phyloP scores from a whole-genome alignment of 2,888 invertebrate genomes.

The Electrophaes corylata region DNA sequence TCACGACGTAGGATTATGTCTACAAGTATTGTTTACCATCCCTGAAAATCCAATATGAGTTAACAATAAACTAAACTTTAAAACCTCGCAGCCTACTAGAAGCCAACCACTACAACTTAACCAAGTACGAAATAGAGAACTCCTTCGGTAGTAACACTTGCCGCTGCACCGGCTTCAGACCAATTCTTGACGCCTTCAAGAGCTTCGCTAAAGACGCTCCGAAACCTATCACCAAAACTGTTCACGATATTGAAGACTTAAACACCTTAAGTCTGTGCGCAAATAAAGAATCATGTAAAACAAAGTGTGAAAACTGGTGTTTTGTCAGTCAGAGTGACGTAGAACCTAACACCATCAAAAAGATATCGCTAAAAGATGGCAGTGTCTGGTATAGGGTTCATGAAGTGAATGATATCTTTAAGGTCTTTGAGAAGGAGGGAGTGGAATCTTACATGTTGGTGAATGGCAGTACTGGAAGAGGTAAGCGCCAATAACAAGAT shows the following conservation, averaged over 20 bases:
- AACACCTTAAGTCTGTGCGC: conserved; percentile 52
- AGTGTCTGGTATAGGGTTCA: conserved; percentile 82
- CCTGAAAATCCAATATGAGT: background rate
- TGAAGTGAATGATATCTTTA: conserved; percentile 77
- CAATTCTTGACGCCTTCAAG: conserved; percentile 91
- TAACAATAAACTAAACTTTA: too few species aligned
- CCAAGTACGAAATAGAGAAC: conserved; percentile 85
- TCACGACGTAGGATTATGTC: background rate
- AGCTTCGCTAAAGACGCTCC: conserved; percentile 87
- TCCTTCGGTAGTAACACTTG: conserved; percentile 91
- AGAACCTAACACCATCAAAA: conserved; percentile 43
- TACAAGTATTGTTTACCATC: background rate
- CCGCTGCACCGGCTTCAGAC: conserved; percentile 91
- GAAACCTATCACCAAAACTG: conserved; percentile 55
- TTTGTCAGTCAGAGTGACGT: conserved; percentile 51
- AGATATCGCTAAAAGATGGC: conserved; percentile 61
- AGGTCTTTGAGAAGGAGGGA: conserved; percentile 63
- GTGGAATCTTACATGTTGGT: conserved; percentile 84
- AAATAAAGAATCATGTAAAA: conserved; percentile 55
- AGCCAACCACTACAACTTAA: conserved; percentile 41
- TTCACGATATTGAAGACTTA: conserved; percentile 76
- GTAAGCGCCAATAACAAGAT: conserved; percentile 53
- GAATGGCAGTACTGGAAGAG: conserved; percentile 89
- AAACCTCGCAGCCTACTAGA: conserved; percentile 38
- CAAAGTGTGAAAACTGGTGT: conserved; percentile 60